Evolutionary conservation across 2,113 vertebrate species (phyloP).

Genomic region (Semicossyphus pulcher): DNA sequence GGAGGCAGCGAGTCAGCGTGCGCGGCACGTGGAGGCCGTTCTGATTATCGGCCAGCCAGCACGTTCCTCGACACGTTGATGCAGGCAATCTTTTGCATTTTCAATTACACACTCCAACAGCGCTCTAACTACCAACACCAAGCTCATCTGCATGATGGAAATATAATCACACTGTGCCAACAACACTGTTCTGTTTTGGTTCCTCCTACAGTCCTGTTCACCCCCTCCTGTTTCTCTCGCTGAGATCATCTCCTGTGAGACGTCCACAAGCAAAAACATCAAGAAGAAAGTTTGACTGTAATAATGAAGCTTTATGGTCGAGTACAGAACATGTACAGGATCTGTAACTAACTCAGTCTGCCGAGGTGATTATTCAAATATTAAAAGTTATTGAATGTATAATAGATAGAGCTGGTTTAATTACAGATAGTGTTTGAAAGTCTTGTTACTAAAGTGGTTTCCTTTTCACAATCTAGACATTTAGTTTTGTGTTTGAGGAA

Average conservation of each 20-base stretch:
- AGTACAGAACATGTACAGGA: no score
- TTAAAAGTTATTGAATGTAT: no score
- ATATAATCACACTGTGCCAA: conserved; percentile 82
- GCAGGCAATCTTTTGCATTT: conserved; percentile 80
- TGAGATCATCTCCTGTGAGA: background rate
- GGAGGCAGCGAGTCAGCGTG: conserved; percentile 72
- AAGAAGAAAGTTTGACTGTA: no score
- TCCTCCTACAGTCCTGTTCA: background rate
- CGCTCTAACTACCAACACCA: conserved; percentile 84
- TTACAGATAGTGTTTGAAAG: no score
- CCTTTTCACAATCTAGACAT: no score
- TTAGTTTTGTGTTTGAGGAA: no score
- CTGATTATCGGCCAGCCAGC: conserved; percentile 81
- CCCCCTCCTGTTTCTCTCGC: background rate
- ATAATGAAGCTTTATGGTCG: no score
- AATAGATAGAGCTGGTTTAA: no score
- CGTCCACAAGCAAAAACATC: no score
- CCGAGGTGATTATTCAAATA: no score
- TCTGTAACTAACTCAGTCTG: no score
- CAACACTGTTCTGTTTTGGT: conserved; percentile 78
- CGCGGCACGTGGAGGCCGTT: conserved; percentile 59
- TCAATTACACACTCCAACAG: conserved; percentile 87
- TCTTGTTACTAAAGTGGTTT: no score
- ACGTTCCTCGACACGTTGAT: conserved; percentile 70
- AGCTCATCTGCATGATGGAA: conserved; percentile 87